Base-by-base conservation (phyloP, 2,113 vertebrate genomes). In the Lepus europaeus region DNA sequence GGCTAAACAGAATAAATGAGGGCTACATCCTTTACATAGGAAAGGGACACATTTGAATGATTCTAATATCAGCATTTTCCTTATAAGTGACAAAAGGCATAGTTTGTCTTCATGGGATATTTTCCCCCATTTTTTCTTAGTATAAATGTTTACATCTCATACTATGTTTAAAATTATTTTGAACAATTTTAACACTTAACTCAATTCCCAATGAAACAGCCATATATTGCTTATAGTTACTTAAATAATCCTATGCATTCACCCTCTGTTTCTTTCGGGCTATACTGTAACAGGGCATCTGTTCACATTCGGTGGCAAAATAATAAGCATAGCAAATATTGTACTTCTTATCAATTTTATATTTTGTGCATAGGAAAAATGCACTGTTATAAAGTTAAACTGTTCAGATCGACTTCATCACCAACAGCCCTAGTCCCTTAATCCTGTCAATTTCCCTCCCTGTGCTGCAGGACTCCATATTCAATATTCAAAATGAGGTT, bases 401-500 rank as follows among this genome's bases (percentile, higher is more conserved):
- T 66, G 4, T n/a, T 33, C 6, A 51, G 25, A 23, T 31, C 10
- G n/a, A 13, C 73, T 88, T 74, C 77, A 59, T 93, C 73, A 88
- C 31, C 90, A 59, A 93, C 81, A 39, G 64, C 6, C 11, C 10
- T 88, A 61, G 68, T 90, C 31, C 76, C 82, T 69, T 49, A 90
- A 79, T 49, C 0, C 56, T 82, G 51, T 66, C 93, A 82, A n/a
- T n/a, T 91, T 89, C 17, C 84, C 68, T 53, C 14, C 20, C 20
- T 0, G 0, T 92, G 96, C 88, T 93, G 39, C 81, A 59, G 61
- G 81, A 92, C 25, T 96, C 63, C 81, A 93, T 77, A 79, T 0
- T 10, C 56, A 73, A 82, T 84, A 95, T 63, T 36, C 84, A 27
- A 72, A 94, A 89, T 36, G 64, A 93, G 74, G 74, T 69, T 79